Conservation (phyloP, 2,113 vertebrate genomes). For the Chaetodon trifascialis region DNA sequence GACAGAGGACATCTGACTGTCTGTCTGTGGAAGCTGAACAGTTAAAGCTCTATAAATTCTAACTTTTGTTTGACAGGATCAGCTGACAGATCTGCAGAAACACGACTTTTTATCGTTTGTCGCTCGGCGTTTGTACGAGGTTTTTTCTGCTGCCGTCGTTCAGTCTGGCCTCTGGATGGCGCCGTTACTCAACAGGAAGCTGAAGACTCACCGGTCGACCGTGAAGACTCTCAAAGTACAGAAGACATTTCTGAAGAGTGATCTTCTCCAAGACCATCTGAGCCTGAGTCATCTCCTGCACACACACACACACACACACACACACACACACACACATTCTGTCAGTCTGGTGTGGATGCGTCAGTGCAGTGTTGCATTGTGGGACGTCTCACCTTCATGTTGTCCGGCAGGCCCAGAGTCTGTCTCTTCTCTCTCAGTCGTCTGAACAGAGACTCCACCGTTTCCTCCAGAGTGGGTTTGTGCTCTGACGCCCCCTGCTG, state of each 20-base stretch:
- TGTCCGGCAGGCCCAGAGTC: slow-evolving; percentile 87
- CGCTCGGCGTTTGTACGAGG: too few relatives aligned
- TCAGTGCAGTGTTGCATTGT: slow-evolving; percentile 63
- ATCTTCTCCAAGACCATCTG: slow-evolving; percentile 91
- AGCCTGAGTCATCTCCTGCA: slow-evolving; percentile 89
- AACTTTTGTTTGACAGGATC: too few relatives aligned
- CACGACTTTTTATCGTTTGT: too few relatives aligned
- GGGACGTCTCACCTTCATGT: slow-evolving; percentile 86
- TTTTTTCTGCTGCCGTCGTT: too few relatives aligned
- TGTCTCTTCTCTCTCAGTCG: slow-evolving; percentile 88
- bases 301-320: slow-evolving; percentile 80
- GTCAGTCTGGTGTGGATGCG: not conserved
- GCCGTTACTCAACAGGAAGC: too few relatives aligned
- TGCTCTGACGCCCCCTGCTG: slow-evolving; percentile 82
- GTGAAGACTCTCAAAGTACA: slow-evolving; percentile 89
- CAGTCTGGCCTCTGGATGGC: too few relatives aligned
- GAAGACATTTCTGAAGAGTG: slow-evolving; percentile 88
- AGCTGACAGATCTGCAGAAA: too few relatives aligned
- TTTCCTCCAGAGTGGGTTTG: slow-evolving; percentile 87
- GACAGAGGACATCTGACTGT: too few relatives aligned
- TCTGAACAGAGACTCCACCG: slow-evolving; percentile 85
- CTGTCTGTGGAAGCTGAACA: too few relatives aligned
- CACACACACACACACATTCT: slow-evolving; percentile 79
- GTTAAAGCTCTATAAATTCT: too few relatives aligned
- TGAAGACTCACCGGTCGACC: slow-evolving; percentile 84